These are phyloP conservation scores for Colistium nudipinnis DNA, from an alignment of 2,113 vertebrate genomes.

Conservation along the genomic window DNA sequence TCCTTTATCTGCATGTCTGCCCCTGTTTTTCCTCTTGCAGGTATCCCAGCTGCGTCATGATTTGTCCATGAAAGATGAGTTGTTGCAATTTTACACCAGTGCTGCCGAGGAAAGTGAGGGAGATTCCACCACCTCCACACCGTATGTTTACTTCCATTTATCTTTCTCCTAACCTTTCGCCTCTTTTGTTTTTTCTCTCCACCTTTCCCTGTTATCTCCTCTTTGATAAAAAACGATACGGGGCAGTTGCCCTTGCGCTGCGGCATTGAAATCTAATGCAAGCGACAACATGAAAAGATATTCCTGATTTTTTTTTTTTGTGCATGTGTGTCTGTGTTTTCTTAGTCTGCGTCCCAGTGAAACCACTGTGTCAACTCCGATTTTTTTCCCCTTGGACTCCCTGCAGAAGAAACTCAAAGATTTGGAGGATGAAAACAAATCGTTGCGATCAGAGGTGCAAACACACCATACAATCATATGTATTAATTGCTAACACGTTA, in stretches of 20 bases:
- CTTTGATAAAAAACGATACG: background rate
- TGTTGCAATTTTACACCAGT: constrained; percentile 96
- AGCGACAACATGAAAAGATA: background rate
- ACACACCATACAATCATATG: background rate
- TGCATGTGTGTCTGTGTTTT: constrained; percentile 29
- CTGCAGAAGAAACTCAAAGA: constrained; percentile 98
- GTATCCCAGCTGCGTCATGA: constrained; percentile 97
- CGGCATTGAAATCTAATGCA: background rate
- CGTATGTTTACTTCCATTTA: constrained; percentile 85
- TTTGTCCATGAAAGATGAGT: constrained; percentile 97
- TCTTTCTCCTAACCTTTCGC: background rate
- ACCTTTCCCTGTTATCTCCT: background rate
- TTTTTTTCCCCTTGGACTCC: constrained; percentile 92
- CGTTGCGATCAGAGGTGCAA: constrained; percentile 90
- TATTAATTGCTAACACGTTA: background rate
- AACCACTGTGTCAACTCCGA: constrained; percentile 86
- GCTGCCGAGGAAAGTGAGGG: constrained; percentile 95
- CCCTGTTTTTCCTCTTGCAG: constrained; percentile 66
- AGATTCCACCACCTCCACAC: constrained; percentile 89
- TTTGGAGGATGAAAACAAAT: constrained; percentile 95
- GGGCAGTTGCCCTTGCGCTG: background rate
- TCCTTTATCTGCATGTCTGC: background rate
- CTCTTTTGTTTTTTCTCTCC: background rate
- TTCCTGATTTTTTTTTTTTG: background rate
- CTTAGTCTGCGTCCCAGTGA: constrained; percentile 90